Base-by-base conservation (phyloP, 2,888 invertebrate genomes). In the Eupeodes latifasciatus region DNA sequence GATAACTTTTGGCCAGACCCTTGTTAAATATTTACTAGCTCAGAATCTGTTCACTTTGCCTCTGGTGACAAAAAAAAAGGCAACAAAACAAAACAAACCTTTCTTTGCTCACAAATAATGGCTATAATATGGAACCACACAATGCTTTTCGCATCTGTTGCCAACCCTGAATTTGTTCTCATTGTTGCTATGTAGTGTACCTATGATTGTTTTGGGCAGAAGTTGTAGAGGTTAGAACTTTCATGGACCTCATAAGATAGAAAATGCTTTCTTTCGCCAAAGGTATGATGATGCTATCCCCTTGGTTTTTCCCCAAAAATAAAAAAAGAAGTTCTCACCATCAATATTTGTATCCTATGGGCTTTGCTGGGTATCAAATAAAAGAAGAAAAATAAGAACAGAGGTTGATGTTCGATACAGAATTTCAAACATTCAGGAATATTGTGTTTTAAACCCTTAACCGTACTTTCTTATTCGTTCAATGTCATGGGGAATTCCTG, bases 21-120 rank as follows among this genome's bases (percentile, higher is more conserved):
- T 87, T 44, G 83, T 87, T 87, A 87, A 87, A 80, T 87, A 87
- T 87, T 87, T 72, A 87, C 53, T 72, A 53, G 59, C 79, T 75
- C 66, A 51, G 64, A 47, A 72, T 59, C 67, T 87, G 55, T 72
- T 61, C 84, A 61, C 55, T 55, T 19, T 11, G 44, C 76, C 76
- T 83, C 12, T 47, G 19, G 84, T 76, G 66, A 62, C 44, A 80
- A 66, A 77, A 57, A 77, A 57, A 66, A 49, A 76, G 71, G 53
- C 49, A 16, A 55, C 16, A 16, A 19, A 7, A 9, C 3, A 10
- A 53, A 74, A 74, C 40, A 55, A 69, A 69, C 27, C 27, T 27
- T 27, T 47, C 69, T 66, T 51, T 19, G 72, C 0, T 12, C 36
- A 64, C 27, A 27, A 77, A n/a, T 61, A 47, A 4, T 51, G 7